phyloP scores from a whole-genome alignment of 2,888 invertebrate genomes.

The Tenthredo notha region DNA sequence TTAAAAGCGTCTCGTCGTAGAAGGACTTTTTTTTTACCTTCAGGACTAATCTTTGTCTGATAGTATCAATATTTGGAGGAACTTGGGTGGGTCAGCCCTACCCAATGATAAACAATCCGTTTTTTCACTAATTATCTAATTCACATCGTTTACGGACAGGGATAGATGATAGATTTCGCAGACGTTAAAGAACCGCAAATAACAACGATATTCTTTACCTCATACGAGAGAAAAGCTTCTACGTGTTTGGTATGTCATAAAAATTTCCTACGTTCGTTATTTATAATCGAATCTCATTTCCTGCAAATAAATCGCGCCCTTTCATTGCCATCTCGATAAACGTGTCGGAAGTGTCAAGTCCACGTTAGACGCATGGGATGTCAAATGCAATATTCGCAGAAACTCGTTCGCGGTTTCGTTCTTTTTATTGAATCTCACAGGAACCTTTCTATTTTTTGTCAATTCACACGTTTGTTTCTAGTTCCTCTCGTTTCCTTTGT shows the following conservation, averaged over 20 bases:
- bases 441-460: not conserved
- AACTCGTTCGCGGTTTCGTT: not conserved
- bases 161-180: not conserved
- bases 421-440: not conserved
- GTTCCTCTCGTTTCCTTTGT: too few species aligned
- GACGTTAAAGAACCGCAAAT: not conserved
- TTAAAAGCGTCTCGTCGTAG: conserved; percentile 1
- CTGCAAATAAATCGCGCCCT: not conserved
- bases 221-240: not conserved
- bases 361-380: not conserved
- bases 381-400: not conserved
- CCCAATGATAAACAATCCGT: not conserved
- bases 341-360: conserved; percentile 6
- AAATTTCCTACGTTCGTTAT: not conserved
- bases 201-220: not conserved
- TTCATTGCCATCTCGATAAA: not conserved
- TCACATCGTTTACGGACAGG: not conserved
- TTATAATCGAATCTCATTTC: not conserved
- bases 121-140: not conserved
- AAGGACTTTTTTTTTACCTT: not conserved
- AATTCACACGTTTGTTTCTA: not conserved
- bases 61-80: not conserved
- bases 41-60: not conserved
- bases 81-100: conserved; percentile 9
- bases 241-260: not conserved